These are phyloP conservation scores for Sitophilus oryzae DNA, from an alignment of 1,140 invertebrate genomes.

Conservation along the genomic window DNA sequence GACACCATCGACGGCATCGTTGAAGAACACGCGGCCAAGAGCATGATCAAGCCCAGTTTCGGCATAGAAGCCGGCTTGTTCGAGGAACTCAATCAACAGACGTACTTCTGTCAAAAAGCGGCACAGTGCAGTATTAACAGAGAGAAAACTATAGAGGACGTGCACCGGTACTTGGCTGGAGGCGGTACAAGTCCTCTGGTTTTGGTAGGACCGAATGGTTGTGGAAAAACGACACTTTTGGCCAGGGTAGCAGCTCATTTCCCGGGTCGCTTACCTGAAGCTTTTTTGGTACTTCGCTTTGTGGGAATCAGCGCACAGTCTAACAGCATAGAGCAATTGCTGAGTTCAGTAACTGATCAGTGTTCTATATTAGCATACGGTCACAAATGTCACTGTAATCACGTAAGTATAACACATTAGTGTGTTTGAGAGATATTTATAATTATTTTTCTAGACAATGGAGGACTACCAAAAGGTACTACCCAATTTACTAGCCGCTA, in stretches of 20 bases:
- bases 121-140: slow-evolving; percentile 58
- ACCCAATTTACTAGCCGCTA: slow-evolving; percentile 48
- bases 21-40: slow-evolving; percentile 48
- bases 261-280: slow-evolving; percentile 62
- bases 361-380: slow-evolving; percentile 57
- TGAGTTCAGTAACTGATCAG: slow-evolving; percentile 63
- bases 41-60: slow-evolving; percentile 45
- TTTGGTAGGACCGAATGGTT: slow-evolving; percentile 69
- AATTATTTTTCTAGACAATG: slow-evolving; percentile 46
- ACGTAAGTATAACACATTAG: slow-evolving; percentile 47
- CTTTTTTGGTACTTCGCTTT: slow-evolving; percentile 55
- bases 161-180: slow-evolving; percentile 62
- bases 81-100: slow-evolving; percentile 64
- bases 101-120: slow-evolving; percentile 57
- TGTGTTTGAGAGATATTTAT: slow-evolving; percentile 1
- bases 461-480: slow-evolving; percentile 49
- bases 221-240: slow-evolving; percentile 73
- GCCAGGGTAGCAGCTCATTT: slow-evolving; percentile 62
- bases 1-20: slow-evolving; percentile 55
- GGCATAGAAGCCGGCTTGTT: slow-evolving; percentile 51
- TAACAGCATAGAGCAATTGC: slow-evolving; percentile 57
- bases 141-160: slow-evolving; percentile 56
- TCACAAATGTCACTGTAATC: slow-evolving; percentile 52
- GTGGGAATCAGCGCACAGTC: slow-evolving; percentile 62
- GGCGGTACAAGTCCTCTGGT: slow-evolving; percentile 59